Evolutionary conservation across 2,888 invertebrate species (phyloP), one percentile per base, ranked within the genome.

Genomic region (Blastobasis lacticolella): DNA sequence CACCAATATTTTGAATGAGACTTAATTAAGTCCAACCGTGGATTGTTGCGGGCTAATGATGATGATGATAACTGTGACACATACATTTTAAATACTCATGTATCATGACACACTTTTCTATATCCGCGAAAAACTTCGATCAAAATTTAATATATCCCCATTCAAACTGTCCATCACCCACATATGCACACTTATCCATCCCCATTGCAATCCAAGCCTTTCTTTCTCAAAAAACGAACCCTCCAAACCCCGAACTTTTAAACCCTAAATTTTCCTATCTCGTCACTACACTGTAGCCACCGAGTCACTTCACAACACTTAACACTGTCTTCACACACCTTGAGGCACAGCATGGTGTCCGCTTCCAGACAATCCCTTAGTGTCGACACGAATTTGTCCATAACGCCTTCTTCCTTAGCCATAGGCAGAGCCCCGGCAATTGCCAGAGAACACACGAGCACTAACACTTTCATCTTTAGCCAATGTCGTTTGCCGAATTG

Each of bases 311-410:
- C 23, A 45, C 36, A 6, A 45, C 45, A 45, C 45, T 5, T 42
- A 42, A 5, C 6, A 9, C 9, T 41, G 41, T 41, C 41, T 75
- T 62, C 76, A 81, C 84, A 89, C 90, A 94, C 94, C 91, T 94
- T 94, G 59, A 94, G 78, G 72, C 94, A 94, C 76, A 93, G 83
- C 66, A 91, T 86, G 69, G 94, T 89, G 64, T 93, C 92, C 57
- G 90, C 90, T 57, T 92, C 91, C 65, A 93, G 91, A 78, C 94
- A 94, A 68, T 92, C 92, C 77, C 91, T 90, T 56, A 94, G 64
- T 6, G 78, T 70, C 5, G 82, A 79, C 54, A 87, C 68, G 70
- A 88, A 82, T 54, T 71, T 73, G 54, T 84, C 84, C 65, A 84
- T 57, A 10, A 60, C 65, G 4, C 82, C 81, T 60, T 86, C 85